Conservation (phyloP, 1,140 invertebrate species). For the Anoplophora glabripennis region DNA sequence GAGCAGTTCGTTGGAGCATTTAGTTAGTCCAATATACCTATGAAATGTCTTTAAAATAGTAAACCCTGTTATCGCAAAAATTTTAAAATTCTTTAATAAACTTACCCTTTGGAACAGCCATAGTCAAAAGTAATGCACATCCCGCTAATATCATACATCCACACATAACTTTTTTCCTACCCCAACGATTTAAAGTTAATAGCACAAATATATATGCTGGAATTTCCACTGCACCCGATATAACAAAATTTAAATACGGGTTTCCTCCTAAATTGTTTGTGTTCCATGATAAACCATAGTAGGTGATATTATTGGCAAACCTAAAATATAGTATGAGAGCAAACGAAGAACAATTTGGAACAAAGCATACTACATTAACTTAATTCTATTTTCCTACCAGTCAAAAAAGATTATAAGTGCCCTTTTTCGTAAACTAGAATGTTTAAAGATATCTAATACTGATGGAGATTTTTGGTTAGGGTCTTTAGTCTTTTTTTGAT, state of each 20-base stretch:
- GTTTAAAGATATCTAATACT: constrained; percentile 67
- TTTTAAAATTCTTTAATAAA: background rate
- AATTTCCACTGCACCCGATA: constrained; percentile 74
- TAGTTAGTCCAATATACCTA: no score
- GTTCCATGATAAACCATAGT: constrained; percentile 80
- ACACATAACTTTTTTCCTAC: constrained; percentile 66
- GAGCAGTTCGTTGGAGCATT: no score
- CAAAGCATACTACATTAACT: background rate
- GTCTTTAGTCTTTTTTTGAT: constrained; percentile 32
- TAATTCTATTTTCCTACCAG: constrained; percentile 56
- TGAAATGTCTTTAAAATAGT: constrained; percentile 4
- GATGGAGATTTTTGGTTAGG: constrained; percentile 53
- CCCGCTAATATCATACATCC: constrained; percentile 70
- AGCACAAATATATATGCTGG: constrained; percentile 70
- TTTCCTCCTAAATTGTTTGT: constrained; percentile 71
- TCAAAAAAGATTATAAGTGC: constrained; percentile 74
- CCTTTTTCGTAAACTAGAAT: constrained; percentile 67
- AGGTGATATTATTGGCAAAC: constrained; percentile 76
- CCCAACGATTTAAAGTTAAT: constrained; percentile 70
- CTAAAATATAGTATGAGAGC: constrained; percentile 49
- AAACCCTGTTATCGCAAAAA: background rate
- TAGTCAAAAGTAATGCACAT: constrained; percentile 57
- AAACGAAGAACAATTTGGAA: background rate
- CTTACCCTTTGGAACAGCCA: constrained; percentile 59
- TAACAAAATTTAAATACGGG: constrained; percentile 72